Percentiles rank a stretch among this genome's conserved stretches.
Conservation (phyloP, 30 jellyfish, hydroid and myxozoan genomes). For the Nemopilema nomurai region DNA sequence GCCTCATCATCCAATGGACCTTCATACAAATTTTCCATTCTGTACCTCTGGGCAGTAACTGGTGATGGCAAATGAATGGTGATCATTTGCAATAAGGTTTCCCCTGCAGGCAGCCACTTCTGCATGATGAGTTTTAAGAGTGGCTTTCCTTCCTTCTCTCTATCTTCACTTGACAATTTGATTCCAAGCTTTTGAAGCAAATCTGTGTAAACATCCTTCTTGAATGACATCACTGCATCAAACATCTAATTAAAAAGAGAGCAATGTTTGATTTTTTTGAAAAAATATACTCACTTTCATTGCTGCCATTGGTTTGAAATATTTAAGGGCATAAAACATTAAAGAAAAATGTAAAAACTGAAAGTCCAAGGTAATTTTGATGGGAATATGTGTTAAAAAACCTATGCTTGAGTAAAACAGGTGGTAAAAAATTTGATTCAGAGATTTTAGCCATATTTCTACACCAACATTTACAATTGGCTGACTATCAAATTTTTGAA, state of each 20-base stretch:
- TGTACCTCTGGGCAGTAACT: conserved; percentile 95
- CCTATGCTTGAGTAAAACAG: no score
- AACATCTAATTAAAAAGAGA: conserved; percentile 67
- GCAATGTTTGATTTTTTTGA: neutral
- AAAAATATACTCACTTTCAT: no score
- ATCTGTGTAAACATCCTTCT: conserved; percentile 79
- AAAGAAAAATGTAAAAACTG: no score
- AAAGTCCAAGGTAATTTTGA: no score
- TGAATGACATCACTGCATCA: conserved; percentile 88
- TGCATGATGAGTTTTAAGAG: conserved; percentile 90
- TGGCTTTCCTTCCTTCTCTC: conserved; percentile 94
- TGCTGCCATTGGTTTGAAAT: no score
- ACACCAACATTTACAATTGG: no score
- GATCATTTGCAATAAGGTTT: conserved; percentile 93
- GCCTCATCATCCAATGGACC: conserved; percentile 99
- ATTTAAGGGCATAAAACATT: no score
- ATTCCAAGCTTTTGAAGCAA: conserved; percentile 72
- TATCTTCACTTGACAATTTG: conserved; percentile 80
- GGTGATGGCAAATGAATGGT: conserved; percentile 99
- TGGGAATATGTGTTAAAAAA: no score
- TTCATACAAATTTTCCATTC: conserved; percentile 97
- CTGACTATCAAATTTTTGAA: no score
- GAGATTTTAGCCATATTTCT: no score
- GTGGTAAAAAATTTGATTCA: no score
- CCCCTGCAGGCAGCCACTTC: conserved; percentile 99